A percentile compares a stretch with the other conserved stretches of the same genome.
Evolutionary conservation across 1,140 invertebrate genomes (phyloP).

Genomic region (Neodiprion fabricii): DNA sequence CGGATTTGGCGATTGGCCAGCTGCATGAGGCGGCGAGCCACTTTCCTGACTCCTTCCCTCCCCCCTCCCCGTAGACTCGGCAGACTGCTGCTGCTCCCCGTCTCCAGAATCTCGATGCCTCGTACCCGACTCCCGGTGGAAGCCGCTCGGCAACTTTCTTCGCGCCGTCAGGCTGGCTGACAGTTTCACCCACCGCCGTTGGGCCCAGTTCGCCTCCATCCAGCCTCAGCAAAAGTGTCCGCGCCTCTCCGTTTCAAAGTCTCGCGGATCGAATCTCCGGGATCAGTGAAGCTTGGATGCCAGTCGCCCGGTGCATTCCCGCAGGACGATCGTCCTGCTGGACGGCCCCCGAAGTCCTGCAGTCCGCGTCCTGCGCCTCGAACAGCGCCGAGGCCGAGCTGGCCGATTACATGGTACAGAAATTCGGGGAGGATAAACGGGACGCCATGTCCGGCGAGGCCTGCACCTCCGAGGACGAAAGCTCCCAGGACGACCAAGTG

Average conservation of each 20-base stretch:
- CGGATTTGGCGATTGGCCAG: neutral
- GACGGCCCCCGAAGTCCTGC: constrained; percentile 9
- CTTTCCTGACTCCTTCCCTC: neutral
- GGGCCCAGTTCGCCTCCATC: neutral
- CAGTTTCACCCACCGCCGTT: neutral
- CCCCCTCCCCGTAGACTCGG: neutral
- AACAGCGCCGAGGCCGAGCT: constrained; percentile 13
- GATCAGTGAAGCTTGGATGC: neutral
- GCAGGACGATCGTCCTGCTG: neutral
- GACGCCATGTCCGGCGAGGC: constrained; percentile 47
- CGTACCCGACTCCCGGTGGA: neutral
- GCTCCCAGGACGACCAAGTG: constrained; percentile 68
- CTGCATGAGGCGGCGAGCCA: neutral
- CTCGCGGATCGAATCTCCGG: neutral
- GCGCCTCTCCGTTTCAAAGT: neutral
- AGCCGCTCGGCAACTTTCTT: neutral
- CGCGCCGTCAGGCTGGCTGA: neutral
- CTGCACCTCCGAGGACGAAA: constrained; percentile 53
- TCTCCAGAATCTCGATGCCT: neutral
- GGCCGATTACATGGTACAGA: neutral
- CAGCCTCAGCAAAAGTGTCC: neutral
- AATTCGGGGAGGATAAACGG: neutral
- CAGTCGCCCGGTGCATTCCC: neutral
- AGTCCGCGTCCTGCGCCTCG: constrained; percentile 19
- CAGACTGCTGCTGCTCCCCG: neutral